A percentile compares a stretch with the other conserved stretches of the same genome.
phyloP scores from a whole-genome alignment of 2,888 invertebrate genomes.

The Didymodactylos carnosus region DNA sequence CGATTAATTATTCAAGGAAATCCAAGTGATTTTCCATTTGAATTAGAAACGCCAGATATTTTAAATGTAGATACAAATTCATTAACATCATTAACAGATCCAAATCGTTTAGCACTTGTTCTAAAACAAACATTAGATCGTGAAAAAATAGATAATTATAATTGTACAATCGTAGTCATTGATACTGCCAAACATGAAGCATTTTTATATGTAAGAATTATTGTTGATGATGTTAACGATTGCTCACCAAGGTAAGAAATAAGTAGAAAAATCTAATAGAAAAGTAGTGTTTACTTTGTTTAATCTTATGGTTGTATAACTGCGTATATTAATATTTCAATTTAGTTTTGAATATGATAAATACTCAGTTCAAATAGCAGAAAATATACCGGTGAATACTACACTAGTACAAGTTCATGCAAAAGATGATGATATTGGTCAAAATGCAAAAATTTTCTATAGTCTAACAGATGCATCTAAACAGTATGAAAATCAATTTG shows the following conservation, averaged over 20 bases:
- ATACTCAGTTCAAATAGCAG: neutral
- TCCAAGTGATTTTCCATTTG: neutral
- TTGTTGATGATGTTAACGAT: neutral
- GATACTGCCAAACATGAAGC: neutral
- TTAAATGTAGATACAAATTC: no score
- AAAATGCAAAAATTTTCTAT: neutral
- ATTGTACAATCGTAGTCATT: neutral
- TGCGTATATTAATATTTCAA: neutral
- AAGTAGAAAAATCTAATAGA: no score
- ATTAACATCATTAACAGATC: no score
- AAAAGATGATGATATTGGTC: neutral
- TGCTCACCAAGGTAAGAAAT: neutral
- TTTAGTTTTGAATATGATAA: neutral
- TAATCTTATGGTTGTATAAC: no score
- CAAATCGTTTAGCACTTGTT: neutral
- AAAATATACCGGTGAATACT: neutral
- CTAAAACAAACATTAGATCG: neutral
- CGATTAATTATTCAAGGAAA: neutral
- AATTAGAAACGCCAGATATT: neutral
- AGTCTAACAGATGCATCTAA: neutral
- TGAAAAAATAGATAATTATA: neutral
- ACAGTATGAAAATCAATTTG: neutral
- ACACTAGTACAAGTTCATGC: neutral
- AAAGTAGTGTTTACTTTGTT: no score
- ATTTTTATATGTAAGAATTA: neutral